Evolutionary conservation across 2,888 invertebrate genomes (phyloP), one percentile per base, ranked within the genome.

Genomic region (Phyllotreta cruciferae): DNA sequence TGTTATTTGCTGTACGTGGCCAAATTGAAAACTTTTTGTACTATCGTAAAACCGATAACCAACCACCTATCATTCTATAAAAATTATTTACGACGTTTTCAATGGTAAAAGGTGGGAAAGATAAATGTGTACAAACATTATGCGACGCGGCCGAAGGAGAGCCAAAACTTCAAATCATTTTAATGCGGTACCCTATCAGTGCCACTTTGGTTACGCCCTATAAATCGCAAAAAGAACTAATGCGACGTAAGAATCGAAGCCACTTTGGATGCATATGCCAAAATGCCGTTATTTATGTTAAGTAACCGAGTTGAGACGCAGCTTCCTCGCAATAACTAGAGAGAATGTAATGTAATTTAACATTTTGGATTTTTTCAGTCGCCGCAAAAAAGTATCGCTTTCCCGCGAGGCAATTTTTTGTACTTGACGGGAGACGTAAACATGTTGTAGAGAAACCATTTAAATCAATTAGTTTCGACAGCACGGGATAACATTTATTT

Each of bases 21-120:
- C 11, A n/a, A 52, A 60, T 60, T 34, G 42, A 14, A 47, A 13
- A 50, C 24, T n/a, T 36, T 57, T 62, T 44, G 47, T 42, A n/a
- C 55, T 38, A 44, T 41, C 9, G 45, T 24, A 45, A 45, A 11
- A 45, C 24, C 24, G 24, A 24, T 24, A 24, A 24, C 24, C 24
- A 24, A 24, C 24, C 24, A 24, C 24, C 24, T 24, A 24, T 24
- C 24, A 4, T 47, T n/a, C 34, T 47, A 47, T 47, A 47, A 47
- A 47, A 47, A 47, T 47, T 34, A 47, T 34, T 47, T 44, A 44
- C 14, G 10, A 14, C 13, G 10, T 14, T 44, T 47, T 24, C 47
- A 34, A 34, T 47, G 9, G 47, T 9, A 8, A 47, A 47, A 47
- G 34, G 47, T 6, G 24, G 34, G 47, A 34, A 24, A 47, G 47